phyloP scores from a whole-genome alignment of 1,140 invertebrate genomes.

The Phocides pigmalion region DNA sequence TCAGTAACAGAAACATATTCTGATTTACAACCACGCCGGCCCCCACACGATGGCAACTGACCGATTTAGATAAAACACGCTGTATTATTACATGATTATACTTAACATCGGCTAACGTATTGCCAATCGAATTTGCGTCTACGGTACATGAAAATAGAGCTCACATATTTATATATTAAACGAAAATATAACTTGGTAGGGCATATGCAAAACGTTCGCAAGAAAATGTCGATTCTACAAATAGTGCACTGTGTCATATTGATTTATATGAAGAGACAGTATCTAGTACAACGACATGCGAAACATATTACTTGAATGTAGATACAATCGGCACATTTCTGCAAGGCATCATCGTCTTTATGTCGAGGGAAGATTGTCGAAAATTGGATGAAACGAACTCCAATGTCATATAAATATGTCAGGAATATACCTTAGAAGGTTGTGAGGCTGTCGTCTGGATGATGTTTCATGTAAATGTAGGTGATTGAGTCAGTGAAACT shows the following conservation, averaged over 20 bases:
- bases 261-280: constrained; percentile 62
- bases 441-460: constrained; percentile 7
- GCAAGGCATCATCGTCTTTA: constrained; percentile 19
- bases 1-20: constrained; percentile 59
- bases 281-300: constrained; percentile 57
- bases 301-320: constrained; percentile 45
- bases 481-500: constrained; percentile 22
- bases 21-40: constrained; percentile 58
- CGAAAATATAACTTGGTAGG: constrained; percentile 35
- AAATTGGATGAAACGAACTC: background rate
- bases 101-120: constrained; percentile 9
- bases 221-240: constrained; percentile 66
- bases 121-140: constrained; percentile 22
- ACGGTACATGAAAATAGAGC: constrained; percentile 21
- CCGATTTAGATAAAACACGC: constrained; percentile 73
- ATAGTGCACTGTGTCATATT: constrained; percentile 57
- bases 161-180: background rate
- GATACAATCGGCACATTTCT: constrained; percentile 11
- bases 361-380: constrained; percentile 11
- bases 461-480: constrained; percentile 25
- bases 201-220: constrained; percentile 57
- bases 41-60: constrained; percentile 70
- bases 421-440: background rate
- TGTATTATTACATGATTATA: constrained; percentile 43
- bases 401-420: constrained; percentile 2